Base-by-base conservation (phyloP, 2,888 invertebrate species). In the Neoascia interrupta region DNA sequence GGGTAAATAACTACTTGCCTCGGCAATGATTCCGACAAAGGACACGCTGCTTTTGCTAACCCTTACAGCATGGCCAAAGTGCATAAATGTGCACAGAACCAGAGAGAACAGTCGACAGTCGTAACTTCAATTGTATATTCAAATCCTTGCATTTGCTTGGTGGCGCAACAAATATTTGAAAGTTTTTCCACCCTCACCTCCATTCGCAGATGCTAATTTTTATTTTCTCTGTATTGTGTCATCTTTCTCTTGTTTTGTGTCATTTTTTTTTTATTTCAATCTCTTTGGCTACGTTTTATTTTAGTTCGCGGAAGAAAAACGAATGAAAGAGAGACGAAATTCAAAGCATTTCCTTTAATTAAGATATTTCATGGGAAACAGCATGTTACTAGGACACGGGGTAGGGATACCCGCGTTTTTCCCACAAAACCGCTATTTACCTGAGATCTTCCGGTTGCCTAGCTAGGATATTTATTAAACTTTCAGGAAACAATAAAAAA, bases 1-100 rank as follows among this genome's bases (percentile, higher is more conserved):
- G 47, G 39, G 64, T 76, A 72, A 70, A 76, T 76, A 76, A 70
- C 58, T 45, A 70, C 70, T 76, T 76, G 70, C 64, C 70, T 41
- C 70, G 58, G 64, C 70, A 76, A 76, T 76, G 76, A 76, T 70
- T 64, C 64, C 64, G 58, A 64, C 58, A 76, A 64, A 76, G 60
- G 47, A 51, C 34, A n/a, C n/a, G 56, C 43, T 43, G 49, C 34
- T 51, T 63, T 49, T 61, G 47, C 34, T 61, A 68, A 75, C 63
- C 75, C 49, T 63, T 69, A 41, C 51, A 69, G 43, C 63, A 31
- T 19, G 43, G 16, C 43, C 28, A 63, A 56, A 49, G 61, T 69
- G 54, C 54, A 75, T 19, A 54, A 21, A 23, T 47, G 37, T 43
- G 54, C 54, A 56, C 31, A 61, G 21, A 61, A 11, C n/a, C n/a